phyloP scores from a whole-genome alignment of 1,140 invertebrate genomes.

The Apis mellifera region DNA sequence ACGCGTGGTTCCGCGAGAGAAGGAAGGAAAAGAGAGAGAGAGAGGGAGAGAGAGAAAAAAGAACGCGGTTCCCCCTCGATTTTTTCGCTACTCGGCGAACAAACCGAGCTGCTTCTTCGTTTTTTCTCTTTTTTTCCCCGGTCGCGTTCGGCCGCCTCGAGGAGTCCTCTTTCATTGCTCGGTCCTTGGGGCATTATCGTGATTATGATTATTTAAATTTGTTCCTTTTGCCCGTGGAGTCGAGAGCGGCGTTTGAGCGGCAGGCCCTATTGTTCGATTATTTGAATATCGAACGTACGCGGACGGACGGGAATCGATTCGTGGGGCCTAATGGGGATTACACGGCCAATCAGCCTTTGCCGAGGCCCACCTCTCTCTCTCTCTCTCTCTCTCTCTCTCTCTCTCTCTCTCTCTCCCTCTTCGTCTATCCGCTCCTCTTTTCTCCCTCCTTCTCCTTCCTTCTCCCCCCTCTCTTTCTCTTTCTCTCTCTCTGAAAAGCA shows the following conservation, averaged over 20 bases:
- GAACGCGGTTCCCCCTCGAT: not conserved
- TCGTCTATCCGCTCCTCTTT: no score
- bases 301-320: constrained; percentile 78
- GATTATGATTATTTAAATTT: constrained; percentile 79
- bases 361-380: constrained; percentile 61
- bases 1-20: not conserved
- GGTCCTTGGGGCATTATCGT: constrained; percentile 69
- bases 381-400: constrained; percentile 37
- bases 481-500: constrained; percentile 22
- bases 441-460: constrained; percentile 36
- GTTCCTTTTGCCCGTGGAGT: constrained; percentile 68
- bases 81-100: not conserved
- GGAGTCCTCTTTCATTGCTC: constrained; percentile 39
- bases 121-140: constrained; percentile 1
- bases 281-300: constrained; percentile 78
- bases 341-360: constrained; percentile 79
- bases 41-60: not conserved
- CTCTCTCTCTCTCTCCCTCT: not conserved
- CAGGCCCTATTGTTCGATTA: constrained; percentile 79
- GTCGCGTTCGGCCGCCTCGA: constrained; percentile 29
- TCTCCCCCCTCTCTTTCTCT: constrained; percentile 32
- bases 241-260: constrained; percentile 66
- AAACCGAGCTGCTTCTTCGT: not conserved
- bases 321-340: constrained; percentile 80
- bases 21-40: not conserved